These are phyloP conservation scores for Brachyalestes nurse DNA, from an alignment of 2,797 vertebrate genomes.

Conservation along the genomic window DNA sequence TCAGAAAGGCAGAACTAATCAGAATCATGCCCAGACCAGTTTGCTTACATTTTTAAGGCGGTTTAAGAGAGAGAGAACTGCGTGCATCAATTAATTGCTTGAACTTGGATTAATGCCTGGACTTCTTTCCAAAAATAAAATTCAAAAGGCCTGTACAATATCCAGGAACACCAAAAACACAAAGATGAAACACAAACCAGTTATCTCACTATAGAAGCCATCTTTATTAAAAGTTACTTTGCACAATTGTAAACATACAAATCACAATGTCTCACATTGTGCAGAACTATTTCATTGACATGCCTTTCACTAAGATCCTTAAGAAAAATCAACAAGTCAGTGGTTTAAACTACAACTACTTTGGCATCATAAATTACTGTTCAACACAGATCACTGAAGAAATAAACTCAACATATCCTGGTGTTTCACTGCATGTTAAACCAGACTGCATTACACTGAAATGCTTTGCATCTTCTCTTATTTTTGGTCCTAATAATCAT, in stretches of 20 bases:
- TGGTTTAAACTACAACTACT: conserved; percentile 47
- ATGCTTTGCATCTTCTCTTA: conserved; percentile 5
- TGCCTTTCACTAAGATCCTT: conserved; percentile 40
- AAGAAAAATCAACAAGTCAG: conserved; percentile 43
- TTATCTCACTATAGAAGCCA: conserved; percentile 49
- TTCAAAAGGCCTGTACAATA: not conserved
- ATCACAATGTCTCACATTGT: conserved; percentile 52
- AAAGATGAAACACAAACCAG: conserved; percentile 12
- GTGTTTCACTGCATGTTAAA: conserved; percentile 34
- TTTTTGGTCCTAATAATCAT: conserved; percentile 48
- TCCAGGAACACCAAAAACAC: not conserved
- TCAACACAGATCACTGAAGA: conserved; percentile 46
- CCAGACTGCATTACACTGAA: conserved; percentile 13
- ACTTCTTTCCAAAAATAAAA: too few relatives aligned
- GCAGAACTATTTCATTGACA: conserved; percentile 48
- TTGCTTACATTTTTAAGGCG: too few relatives aligned
- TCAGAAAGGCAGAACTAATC: too few relatives aligned
- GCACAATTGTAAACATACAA: conserved; percentile 58
- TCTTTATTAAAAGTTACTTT: conserved; percentile 61
- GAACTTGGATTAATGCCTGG: not conserved
- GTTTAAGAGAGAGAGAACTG: not conserved
- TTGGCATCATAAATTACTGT: conserved; percentile 48
- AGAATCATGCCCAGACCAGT: too few relatives aligned
- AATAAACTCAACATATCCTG: conserved; percentile 22
- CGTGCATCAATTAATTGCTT: not conserved